These are phyloP conservation scores for Corapipo altera DNA, from an alignment of 2,113 vertebrate genomes.

Conservation along the genomic window DNA sequence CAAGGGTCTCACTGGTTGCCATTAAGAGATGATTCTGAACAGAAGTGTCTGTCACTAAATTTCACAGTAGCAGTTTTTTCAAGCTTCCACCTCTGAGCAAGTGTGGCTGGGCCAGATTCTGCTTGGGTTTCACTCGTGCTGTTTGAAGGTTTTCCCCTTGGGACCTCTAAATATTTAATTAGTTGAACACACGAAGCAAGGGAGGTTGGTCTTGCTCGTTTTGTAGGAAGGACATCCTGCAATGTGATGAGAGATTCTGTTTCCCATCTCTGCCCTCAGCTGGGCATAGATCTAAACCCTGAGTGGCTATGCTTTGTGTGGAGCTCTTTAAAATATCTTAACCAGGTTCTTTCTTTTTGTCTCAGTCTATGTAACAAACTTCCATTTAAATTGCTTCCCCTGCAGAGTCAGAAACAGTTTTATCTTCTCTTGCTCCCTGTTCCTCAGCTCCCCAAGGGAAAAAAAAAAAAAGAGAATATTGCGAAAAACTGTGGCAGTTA, in stretches of 20 bases:
- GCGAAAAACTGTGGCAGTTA: not conserved
- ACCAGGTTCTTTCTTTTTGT: not conserved
- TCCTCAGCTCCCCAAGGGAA: not conserved
- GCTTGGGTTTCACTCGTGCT: not conserved
- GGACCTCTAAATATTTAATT: not conserved
- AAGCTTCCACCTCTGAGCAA: not conserved
- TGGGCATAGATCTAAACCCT: not conserved
- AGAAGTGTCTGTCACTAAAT: not conserved
- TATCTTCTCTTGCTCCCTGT: not conserved
- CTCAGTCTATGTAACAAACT: not conserved
- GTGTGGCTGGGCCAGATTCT: not conserved
- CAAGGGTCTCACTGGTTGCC: not conserved
- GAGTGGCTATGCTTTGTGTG: not conserved
- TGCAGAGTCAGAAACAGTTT: not conserved
- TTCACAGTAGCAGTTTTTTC: not conserved
- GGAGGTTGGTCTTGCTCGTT: not conserved
- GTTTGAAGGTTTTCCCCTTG: not conserved
- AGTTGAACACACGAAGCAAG: not conserved
- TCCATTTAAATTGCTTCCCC: not conserved
- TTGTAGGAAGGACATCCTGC: not conserved
- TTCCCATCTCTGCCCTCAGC: not conserved
- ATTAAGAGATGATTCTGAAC: not conserved
- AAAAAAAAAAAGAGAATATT: not conserved
- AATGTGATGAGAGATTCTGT: not conserved
- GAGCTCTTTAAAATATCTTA: not conserved